These are phyloP conservation scores for Ophioninae sp. DNA, from an alignment of 2,888 invertebrate species.

Conservation along the genomic window DNA sequence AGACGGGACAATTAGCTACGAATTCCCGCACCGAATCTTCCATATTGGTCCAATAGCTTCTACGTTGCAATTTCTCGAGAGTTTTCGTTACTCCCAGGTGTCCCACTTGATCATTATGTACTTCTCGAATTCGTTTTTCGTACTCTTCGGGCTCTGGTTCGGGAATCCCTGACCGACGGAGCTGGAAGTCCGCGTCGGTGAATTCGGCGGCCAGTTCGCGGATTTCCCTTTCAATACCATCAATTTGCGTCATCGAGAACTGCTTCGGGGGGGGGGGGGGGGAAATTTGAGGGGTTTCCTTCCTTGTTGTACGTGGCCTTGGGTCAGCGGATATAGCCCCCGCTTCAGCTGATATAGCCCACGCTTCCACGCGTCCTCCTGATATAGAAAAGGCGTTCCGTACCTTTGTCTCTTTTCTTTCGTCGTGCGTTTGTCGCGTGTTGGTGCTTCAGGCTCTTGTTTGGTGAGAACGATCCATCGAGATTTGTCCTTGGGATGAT, in stretches of 20 bases:
- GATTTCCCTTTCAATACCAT: conserved; percentile 8
- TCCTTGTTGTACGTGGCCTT: conserved; percentile 10
- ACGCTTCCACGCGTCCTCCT: conserved; percentile 1
- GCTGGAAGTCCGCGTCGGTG: conserved; percentile 18
- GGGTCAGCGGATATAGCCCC: too few species aligned
- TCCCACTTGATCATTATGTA: too few species aligned
- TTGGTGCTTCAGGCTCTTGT: neutral
- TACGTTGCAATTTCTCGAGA: conserved; percentile 25
- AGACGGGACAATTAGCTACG: too few species aligned
- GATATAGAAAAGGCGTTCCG: conserved; percentile 6
- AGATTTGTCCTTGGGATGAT: too few species aligned
- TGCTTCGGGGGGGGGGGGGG: neutral
- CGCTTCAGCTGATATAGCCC: neutral
- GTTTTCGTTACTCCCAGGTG: conserved; percentile 28
- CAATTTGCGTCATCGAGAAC: conserved; percentile 25
- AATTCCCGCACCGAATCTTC: too few species aligned
- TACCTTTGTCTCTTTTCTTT: conserved; percentile 5
- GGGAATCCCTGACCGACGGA: conserved; percentile 22
- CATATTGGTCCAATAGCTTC: conserved; percentile 30
- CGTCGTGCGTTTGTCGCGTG: neutral
- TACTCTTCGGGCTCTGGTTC: conserved; percentile 25
- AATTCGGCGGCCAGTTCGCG: conserved; percentile 20
- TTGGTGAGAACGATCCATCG: neutral
- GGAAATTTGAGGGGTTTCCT: neutral
- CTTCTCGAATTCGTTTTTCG: too few species aligned